Base-by-base conservation (phyloP, 2,888 invertebrate species). In the Palloptera scutellata region DNA sequence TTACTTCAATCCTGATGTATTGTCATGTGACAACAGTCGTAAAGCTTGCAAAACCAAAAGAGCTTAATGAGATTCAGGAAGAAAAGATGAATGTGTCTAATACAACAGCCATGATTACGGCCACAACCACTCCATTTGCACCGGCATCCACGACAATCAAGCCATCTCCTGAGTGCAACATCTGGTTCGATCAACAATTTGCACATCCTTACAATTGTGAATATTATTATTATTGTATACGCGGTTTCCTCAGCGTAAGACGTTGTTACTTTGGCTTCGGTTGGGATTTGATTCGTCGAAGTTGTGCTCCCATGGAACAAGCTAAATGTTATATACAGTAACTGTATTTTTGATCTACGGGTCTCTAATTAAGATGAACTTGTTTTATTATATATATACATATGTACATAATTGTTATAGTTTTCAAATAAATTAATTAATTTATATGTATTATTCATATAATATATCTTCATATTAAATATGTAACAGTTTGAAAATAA, bases 1-100 rank as follows among this genome's bases (percentile, higher is more conserved):
- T 20, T 71, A 61, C 15, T 71, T 66, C 62, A 71, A 71, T 66
- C 12, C 58, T 1, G 66, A 61, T 19, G 57, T 71, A 19, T 60
- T 67, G 55, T 71, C 68, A 9, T 67, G 68, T 17, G 70, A 71
- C 20, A 68, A 67, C 19, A 60, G 30, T 13, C 19, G 11, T 13
- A 1, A 42, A 12, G 51, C 41, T 1, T 67, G 67, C 62, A 58
- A 58, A 17, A 42, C 41, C 41, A 8, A 58, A 51, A 2, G 17
- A 11, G n/a, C 8, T 2, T 1, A 5, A 12, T 8, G n/a, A 12
- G 19, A 55, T 13, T 6, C 12, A 20, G 20, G 30, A 17, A 45
- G n/a, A 13, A 15, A 8, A 40, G 15, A 30, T 6, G 9, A 3
- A 30, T 51, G 8, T n/a, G 51, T 10, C 58, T 30, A 53, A 62